Evolutionary conservation across 1,140 invertebrate genomes (phyloP).

Genomic region (Batillaria attramentaria): DNA sequence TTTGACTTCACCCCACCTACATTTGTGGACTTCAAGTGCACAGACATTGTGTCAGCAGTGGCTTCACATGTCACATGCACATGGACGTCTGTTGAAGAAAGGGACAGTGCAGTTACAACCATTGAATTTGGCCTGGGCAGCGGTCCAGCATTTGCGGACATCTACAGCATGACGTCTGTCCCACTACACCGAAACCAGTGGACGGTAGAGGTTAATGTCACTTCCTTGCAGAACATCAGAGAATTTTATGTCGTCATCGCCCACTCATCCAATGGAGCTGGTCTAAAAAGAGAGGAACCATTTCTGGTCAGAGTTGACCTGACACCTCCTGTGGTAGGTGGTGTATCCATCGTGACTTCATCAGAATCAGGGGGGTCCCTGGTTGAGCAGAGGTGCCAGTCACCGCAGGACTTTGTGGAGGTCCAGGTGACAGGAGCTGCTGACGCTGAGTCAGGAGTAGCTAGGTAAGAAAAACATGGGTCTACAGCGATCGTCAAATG

Average conservation of each 20-base stretch:
- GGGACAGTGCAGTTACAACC: background rate
- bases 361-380: background rate
- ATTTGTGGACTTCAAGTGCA: background rate
- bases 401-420: constrained; percentile 39
- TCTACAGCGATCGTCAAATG: too few species aligned
- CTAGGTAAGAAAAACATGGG: constrained; percentile 27
- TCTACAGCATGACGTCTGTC: constrained; percentile 16
- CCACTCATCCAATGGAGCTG: constrained; percentile 34
- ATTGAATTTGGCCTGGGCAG: constrained; percentile 14
- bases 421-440: constrained; percentile 22
- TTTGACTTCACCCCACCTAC: background rate
- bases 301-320: constrained; percentile 37
- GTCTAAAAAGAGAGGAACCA: constrained; percentile 11
- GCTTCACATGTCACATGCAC: background rate
- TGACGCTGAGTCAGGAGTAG: constrained; percentile 40
- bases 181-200: background rate
- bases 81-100: background rate
- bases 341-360: constrained; percentile 38
- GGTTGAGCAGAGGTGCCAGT: constrained; percentile 36
- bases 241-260: constrained; percentile 42
- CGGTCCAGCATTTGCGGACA: background rate
- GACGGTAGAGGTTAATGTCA: background rate
- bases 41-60: background rate
- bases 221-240: too few species aligned
- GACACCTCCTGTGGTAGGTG: constrained; percentile 33